Evolutionary conservation across 2,888 invertebrate species (phyloP).

Genomic region (Gisinianus flammeolus): DNA sequence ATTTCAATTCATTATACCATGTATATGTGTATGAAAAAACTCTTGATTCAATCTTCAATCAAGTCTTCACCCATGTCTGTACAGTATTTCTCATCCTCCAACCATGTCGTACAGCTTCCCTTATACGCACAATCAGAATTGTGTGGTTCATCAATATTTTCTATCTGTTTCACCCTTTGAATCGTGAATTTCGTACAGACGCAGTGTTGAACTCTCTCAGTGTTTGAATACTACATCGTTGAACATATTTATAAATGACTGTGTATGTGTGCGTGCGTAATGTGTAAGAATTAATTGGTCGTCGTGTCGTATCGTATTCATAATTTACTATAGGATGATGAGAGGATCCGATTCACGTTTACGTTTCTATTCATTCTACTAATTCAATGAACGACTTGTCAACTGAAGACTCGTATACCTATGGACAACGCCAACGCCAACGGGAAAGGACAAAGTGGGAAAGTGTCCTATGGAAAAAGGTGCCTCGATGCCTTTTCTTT

Average conservation of each 20-base stretch:
- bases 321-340: neutral
- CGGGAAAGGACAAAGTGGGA: no score
- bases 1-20: neutral
- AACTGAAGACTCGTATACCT: neutral
- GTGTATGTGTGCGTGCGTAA: neutral
- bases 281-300: neutral
- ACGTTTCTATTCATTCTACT: neutral
- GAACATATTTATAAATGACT: neutral
- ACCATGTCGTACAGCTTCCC: neutral
- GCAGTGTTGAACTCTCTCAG: neutral
- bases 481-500: no score
- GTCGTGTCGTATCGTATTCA: neutral
- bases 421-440: no score
- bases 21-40: neutral
- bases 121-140: neutral
- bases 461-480: no score
- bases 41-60: neutral
- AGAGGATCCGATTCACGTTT: neutral
- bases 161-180: neutral
- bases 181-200: neutral
- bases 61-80: neutral
- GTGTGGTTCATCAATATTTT: slow-evolving; percentile 2
- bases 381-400: neutral
- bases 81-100: neutral
- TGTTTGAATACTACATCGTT: neutral